phyloP scores from a whole-genome alignment of 2,113 vertebrate genomes.

The Oryzias melastigma region DNA sequence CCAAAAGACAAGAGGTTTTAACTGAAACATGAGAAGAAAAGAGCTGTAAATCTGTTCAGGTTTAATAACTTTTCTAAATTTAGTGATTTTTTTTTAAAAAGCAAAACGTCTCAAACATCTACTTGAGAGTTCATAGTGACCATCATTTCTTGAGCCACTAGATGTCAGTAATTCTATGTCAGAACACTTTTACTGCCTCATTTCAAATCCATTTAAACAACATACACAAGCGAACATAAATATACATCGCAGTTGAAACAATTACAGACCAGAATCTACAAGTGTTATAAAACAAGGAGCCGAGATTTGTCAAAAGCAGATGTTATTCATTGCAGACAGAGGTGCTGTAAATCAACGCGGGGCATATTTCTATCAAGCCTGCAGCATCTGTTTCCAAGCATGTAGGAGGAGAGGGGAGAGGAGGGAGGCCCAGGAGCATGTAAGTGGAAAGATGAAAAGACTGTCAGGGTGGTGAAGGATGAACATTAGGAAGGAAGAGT shows the following conservation, averaged over 20 bases:
- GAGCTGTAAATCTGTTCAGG: too few relatives aligned
- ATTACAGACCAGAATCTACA: not conserved
- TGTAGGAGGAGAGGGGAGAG: conserved; percentile 20
- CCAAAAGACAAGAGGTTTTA: too few relatives aligned
- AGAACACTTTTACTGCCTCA: not conserved
- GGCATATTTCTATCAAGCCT: conserved; percentile 33
- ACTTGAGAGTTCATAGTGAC: too few relatives aligned
- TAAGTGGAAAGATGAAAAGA: conserved; percentile 70
- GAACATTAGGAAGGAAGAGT: conserved; percentile 67
- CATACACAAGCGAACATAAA: not conserved
- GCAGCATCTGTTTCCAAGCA: conserved; percentile 40
- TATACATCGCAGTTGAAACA: not conserved
- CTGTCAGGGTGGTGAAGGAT: conserved; percentile 51
- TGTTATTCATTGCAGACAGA: conserved; percentile 8
- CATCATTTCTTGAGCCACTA: not conserved
- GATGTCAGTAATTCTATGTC: not conserved
- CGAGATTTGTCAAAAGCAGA: conserved; percentile 12
- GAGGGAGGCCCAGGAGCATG: conserved; percentile 27
- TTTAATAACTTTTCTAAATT: too few relatives aligned
- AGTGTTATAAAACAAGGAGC: conserved; percentile 3
- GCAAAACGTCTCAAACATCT: too few relatives aligned
- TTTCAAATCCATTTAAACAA: not conserved
- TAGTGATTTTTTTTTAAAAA: too few relatives aligned
- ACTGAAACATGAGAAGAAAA: too few relatives aligned
- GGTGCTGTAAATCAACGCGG: conserved; percentile 42